Conservation (phyloP, 92 coral and sea anemone species). For the Parazoanthus swiftii region DNA sequence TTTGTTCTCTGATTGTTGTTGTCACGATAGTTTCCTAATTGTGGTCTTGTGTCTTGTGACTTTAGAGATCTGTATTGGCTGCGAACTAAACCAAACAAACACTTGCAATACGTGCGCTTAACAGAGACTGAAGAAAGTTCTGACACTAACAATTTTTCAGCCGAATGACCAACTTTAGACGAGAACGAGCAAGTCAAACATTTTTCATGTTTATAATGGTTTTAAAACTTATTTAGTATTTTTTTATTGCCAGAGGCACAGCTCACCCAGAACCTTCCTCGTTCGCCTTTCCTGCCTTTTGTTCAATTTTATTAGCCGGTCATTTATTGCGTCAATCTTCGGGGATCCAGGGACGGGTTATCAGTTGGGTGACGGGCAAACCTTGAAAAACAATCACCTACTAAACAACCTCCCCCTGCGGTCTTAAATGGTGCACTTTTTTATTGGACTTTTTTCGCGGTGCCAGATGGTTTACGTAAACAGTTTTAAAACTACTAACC, state of each 20-base stretch:
- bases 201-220: not conserved
- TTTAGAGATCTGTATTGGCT: not conserved
- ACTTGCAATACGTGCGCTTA: not conserved
- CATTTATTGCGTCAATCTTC: too few relatives aligned
- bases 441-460: not conserved
- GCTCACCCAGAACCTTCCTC: not conserved
- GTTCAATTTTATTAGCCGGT: too few relatives aligned
- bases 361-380: not conserved
- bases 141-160: not conserved
- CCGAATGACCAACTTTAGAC: not conserved
- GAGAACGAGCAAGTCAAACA: not conserved
- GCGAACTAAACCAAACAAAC: not conserved
- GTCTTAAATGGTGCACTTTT: not conserved
- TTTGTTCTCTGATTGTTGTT: not conserved
- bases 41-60: constrained; percentile 1
- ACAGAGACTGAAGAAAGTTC: not conserved
- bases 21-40: not conserved
- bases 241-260: not conserved
- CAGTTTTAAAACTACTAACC: too few relatives aligned
- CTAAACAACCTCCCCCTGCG: not conserved
- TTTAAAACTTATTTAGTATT: too few relatives aligned
- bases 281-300: too few relatives aligned
- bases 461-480: not conserved
- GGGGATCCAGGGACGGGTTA: too few relatives aligned
- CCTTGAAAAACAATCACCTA: not conserved